phyloP scores from a whole-genome alignment of 2,113 vertebrate genomes.

The Tympanuchus pallidicinctus region DNA sequence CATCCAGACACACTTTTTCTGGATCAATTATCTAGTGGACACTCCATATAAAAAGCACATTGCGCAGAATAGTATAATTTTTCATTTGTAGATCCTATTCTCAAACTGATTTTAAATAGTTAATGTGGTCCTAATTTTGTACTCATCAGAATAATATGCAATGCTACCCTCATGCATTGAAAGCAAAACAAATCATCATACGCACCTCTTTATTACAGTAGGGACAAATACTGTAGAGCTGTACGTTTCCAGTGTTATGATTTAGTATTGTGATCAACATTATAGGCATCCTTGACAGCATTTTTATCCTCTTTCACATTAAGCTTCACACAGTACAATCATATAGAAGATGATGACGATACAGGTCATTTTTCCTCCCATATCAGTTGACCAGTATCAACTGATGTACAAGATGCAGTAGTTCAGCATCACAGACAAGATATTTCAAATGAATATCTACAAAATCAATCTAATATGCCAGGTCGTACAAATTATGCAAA shows the following conservation, averaged over 20 bases:
- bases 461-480: not conserved
- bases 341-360: not conserved
- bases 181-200: slow-evolving; percentile 10
- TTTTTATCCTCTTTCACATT: not conserved
- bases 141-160: not conserved
- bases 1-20: not conserved
- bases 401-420: not conserved
- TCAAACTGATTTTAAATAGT: not conserved
- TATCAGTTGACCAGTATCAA: not conserved
- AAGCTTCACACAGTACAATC: not conserved
- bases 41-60: not conserved
- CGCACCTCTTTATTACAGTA: not conserved
- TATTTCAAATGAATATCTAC: not conserved
- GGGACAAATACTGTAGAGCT: not conserved
- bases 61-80: not conserved
- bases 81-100: not conserved
- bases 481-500: not conserved
- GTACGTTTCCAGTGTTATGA: not conserved
- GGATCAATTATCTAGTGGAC: not conserved
- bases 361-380: not conserved
- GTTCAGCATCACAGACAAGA: not conserved
- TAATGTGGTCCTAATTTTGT: not conserved
- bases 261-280: not conserved
- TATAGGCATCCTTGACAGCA: not conserved
- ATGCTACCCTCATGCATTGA: not conserved